Conservation (phyloP, 2,113 vertebrate genomes). For the Forbesichthys agassizii region DNA sequence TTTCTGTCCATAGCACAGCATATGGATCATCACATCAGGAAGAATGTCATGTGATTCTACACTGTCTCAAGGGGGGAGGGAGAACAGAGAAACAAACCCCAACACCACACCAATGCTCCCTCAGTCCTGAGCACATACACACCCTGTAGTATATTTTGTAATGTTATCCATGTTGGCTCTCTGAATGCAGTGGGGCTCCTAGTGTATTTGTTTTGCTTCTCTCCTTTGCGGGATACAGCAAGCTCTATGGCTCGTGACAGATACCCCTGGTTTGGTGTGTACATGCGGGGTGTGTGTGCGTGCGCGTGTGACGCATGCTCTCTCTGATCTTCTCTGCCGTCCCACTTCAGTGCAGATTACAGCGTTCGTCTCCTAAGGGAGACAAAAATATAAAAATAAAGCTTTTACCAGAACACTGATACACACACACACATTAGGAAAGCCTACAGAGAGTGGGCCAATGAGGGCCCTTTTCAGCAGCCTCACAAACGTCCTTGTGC, state of each 20-base stretch:
- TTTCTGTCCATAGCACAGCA: conserved; percentile 44
- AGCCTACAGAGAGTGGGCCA: conserved; percentile 26
- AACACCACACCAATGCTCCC: conserved; percentile 9
- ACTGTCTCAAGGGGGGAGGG: conserved; percentile 21
- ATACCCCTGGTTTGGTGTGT: conserved; percentile 31
- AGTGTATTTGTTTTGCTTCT: conserved; percentile 31
- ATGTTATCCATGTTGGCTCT: conserved; percentile 16
- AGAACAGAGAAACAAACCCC: neutral
- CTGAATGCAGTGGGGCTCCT: conserved; percentile 23
- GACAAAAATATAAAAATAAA: conserved; percentile 70
- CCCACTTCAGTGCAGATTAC: conserved; percentile 70
- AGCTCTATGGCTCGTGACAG: conserved; percentile 62
- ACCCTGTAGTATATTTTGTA: conserved; percentile 16
- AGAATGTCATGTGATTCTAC: conserved; percentile 38
- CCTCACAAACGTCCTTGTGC: conserved; percentile 46
- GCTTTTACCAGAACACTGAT: conserved; percentile 66
- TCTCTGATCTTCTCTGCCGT: conserved; percentile 53
- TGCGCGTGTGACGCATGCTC: conserved; percentile 13
- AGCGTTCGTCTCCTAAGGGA: conserved; percentile 61
- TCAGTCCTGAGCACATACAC: conserved; percentile 3
- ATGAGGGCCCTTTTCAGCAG: conserved; percentile 39
- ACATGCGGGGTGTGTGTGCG: conserved; percentile 3
- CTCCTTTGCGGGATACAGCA: conserved; percentile 49
- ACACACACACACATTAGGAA: conserved; percentile 57
- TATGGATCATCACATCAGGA: conserved; percentile 48